Conservation (phyloP, 2,113 vertebrate species). For the Chlorodrepanis virens region DNA sequence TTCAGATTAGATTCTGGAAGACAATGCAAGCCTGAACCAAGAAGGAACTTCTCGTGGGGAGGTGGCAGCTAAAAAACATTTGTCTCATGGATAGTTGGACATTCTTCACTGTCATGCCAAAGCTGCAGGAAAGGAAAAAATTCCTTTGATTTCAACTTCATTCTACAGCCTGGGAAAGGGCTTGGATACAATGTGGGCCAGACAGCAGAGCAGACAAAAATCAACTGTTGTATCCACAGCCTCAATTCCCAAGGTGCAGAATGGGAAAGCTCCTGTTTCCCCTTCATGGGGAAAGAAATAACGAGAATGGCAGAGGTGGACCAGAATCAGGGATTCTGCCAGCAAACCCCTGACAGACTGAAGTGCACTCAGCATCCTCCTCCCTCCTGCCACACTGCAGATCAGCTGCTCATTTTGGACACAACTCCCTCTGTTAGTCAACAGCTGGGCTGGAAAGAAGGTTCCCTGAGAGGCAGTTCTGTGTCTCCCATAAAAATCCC, state of each 20-base stretch:
- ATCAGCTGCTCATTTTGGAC: not conserved
- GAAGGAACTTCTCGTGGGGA: not conserved
- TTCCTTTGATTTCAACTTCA: not conserved
- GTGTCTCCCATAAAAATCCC: not conserved
- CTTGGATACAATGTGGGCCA: not conserved
- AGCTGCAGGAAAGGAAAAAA: not conserved
- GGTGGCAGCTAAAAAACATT: not conserved
- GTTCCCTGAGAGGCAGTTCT: not conserved
- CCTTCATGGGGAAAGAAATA: not conserved
- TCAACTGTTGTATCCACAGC: not conserved
- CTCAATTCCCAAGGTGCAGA: not conserved
- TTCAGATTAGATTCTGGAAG: constrained; percentile 56
- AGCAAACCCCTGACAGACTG: not conserved
- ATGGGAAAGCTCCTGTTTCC: not conserved
- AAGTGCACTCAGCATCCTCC: not conserved
- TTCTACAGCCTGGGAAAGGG: not conserved
- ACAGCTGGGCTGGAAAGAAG: not conserved
- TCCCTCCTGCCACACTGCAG: not conserved
- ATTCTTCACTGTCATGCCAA: not conserved
- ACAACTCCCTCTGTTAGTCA: not conserved
- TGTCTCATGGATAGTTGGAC: not conserved
- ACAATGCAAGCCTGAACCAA: constrained; percentile 41
- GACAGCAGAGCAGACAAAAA: constrained; percentile 9
- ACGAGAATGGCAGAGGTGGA: not conserved
- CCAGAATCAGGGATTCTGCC: not conserved